phyloP scores from a whole-genome alignment of 2,113 vertebrate species.

The Dermatemys mawii region DNA sequence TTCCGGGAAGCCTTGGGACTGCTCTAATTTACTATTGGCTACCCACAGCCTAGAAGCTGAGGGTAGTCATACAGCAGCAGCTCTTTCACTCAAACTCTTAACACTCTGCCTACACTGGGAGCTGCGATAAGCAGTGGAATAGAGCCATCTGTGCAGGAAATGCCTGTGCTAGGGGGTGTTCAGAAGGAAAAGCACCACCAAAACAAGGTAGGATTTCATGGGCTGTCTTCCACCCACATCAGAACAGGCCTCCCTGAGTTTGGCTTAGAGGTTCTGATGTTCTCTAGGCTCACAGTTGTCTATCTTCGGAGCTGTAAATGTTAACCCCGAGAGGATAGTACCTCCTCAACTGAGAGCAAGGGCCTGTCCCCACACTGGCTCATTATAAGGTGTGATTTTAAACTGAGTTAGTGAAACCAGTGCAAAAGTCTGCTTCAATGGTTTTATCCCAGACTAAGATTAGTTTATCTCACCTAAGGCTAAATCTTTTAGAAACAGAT shows the following conservation, averaged over 20 bases:
- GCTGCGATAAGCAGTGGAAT: neutral
- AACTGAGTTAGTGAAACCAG: accelerated
- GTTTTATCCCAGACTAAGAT: neutral
- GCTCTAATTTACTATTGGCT: slow-evolving; percentile 2
- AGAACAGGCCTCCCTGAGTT: neutral
- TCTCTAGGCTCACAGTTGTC: neutral
- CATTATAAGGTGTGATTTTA: neutral
- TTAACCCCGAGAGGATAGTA: neutral
- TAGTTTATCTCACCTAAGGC: neutral
- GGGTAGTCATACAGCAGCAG: no score
- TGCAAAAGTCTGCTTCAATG: neutral
- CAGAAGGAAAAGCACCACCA: accelerated
- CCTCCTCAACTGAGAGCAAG: neutral
- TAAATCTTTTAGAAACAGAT: neutral
- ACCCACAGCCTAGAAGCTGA: neutral
- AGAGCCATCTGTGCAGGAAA: neutral
- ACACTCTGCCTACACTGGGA: no score
- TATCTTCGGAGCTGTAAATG: neutral
- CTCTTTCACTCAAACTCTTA: no score
- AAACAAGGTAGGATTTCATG: neutral
- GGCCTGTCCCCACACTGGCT: neutral
- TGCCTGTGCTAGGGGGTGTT: accelerated
- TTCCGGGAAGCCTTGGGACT: neutral
- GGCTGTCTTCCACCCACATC: neutral
- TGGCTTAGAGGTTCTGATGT: neutral